Base-by-base conservation (phyloP, 2,888 invertebrate genomes). In the Leptopilina drosophilae region DNA sequence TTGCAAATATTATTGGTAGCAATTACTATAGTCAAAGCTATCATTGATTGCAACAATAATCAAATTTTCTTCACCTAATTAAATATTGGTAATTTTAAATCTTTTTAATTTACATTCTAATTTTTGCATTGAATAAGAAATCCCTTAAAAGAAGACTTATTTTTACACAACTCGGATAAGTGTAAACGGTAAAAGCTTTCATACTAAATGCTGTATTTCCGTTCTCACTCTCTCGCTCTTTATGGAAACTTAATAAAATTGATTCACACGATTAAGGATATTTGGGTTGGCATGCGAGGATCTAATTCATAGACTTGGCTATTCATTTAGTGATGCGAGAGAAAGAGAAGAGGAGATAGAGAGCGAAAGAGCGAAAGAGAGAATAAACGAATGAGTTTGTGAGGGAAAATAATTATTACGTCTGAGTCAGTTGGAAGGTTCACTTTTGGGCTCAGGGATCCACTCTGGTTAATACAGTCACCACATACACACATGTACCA, bases 391-490 rank as follows among this genome's bases (percentile, higher is more conserved):
- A 67, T 56, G 66, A 77, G 12, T 77, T 26, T 76, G 59, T 75
- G 46, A 53, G 40, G 62, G 77, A 81, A 78, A 42, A 81, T 81
- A 77, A 75, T 53, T 77, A 64, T 59, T 77, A 78, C 69, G 76
- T 78, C 69, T 73, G 77, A 78, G 77, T 56, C 56, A 14, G 73
- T n/a, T 53, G 69, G 26, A 56, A 69, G 26, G 67, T 67, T 49
- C 69, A 73, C 73, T 33, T 53, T 69, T 73, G 81, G 75, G 80
- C 80, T 79, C 78, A 79, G 76, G 80, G 80, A 81, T 79, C 83
- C 82, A 81, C 81, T 78, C 78, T 77, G 76, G 83, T 82, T 84
- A 85, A 86, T 84, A 84, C 84, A 82, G 81, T 82, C 83, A 80
- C 81, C 82, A 33, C 26, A 42, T 5, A 12, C n/a, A 80, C 49